Conservation (phyloP, 1,140 invertebrate genomes). For the Lineus longissimus region DNA sequence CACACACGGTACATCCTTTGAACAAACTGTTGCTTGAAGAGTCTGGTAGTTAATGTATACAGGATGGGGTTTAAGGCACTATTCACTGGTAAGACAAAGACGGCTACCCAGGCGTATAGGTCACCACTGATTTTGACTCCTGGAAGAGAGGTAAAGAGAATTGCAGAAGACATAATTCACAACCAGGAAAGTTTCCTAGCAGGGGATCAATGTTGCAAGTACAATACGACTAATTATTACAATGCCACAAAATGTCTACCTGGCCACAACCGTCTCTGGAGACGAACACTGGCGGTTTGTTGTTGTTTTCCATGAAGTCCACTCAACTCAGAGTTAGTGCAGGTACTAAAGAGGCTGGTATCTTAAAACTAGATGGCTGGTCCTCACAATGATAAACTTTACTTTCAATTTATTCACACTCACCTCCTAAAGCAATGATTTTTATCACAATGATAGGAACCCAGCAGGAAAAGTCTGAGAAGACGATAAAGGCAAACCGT, state of each 20-base stretch:
- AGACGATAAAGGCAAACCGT: slow-evolving; percentile 72
- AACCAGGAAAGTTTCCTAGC: no score
- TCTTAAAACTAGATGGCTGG: no score
- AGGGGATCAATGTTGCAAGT: no score
- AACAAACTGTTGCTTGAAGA: slow-evolving; percentile 9
- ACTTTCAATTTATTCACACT: neutral
- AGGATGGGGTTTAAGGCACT: slow-evolving; percentile 20
- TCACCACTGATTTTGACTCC: slow-evolving; percentile 22
- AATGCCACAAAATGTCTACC: no score
- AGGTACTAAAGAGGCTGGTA: no score
- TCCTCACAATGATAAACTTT: no score
- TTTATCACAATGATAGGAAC: slow-evolving; percentile 70
- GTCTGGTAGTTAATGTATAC: slow-evolving; percentile 10
- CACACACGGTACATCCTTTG: neutral
- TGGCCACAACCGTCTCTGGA: no score
- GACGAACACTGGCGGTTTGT: no score
- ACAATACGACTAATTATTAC: no score
- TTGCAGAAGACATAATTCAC: no score
- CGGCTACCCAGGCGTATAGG: slow-evolving; percentile 18
- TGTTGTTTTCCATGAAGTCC: no score
- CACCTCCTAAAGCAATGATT: slow-evolving; percentile 52
- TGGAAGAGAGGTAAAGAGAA: slow-evolving; percentile 7
- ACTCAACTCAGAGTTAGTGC: no score
- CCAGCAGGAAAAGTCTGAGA: slow-evolving; percentile 73
- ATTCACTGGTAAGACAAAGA: slow-evolving; percentile 20